Base-by-base conservation (phyloP, 2,113 vertebrate species). In the Rhipidura dahli region DNA sequence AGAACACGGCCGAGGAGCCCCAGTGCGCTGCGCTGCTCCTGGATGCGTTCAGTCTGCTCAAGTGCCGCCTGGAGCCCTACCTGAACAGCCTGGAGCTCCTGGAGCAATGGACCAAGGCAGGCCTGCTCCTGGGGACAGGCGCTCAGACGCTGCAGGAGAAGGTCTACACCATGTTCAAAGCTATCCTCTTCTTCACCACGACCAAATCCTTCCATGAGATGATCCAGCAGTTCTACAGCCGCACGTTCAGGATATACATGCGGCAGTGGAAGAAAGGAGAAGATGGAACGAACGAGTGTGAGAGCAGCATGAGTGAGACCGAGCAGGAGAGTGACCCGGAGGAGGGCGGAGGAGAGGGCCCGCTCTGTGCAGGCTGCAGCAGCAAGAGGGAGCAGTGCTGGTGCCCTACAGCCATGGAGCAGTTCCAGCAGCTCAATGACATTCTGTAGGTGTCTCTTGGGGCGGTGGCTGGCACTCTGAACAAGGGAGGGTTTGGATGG, bases 161-260 rank as follows among this genome's bases (percentile, higher is more conserved):
- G 49, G 99, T 99, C 37, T 98, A 98, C 94, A 99, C 98, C 75
- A 98, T 99, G 97, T 98, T 99, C 96, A 98, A 98, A 54, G 99
- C 99, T 21, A 98, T 99, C 60, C 98, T 99, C n/a, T 98, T 99
- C 90, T 99, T 99, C 96, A 98, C 99, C 35, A 99, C 99, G 0
- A 97, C 98, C 10, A 97, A 98, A 2, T 87, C 98, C 59, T 99
- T 99, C 57, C 99, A 99, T 97, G 98, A 98, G 21, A 98, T 98
- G 75, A 98, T 99, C 90, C 98, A 98, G 92, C 98, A 98, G 83
- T 99, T 99, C 81, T 99, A 99, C 85, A 98, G 98, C 90, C 98
- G 99, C 76, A 99, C 99, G 4, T 98, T 99, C 97, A 98, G 98
- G 23, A 99, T 99, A 57, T 99, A 99, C 78, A 99, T 99, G 98